Base-by-base conservation (phyloP, 2,888 invertebrate species). In the Dorcus hopei region DNA sequence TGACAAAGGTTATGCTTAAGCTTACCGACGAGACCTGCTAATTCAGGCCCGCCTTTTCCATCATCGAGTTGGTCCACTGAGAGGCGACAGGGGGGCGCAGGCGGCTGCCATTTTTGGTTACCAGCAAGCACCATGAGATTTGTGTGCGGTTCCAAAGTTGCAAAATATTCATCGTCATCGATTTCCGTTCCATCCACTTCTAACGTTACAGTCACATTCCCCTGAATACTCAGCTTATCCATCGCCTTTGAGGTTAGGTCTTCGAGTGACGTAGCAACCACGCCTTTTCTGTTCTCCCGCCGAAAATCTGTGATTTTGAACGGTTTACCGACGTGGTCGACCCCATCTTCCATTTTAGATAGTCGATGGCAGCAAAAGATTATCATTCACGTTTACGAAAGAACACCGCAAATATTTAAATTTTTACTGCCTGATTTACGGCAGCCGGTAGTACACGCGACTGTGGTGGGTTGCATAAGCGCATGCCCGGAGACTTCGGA, bases 121-220 rank as follows among this genome's bases (percentile, higher is more conserved):
- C 87, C 87, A 64, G 86, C 85, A 52, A 94, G 82, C 51, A 93
- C 86, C 89, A 94, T 93, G 62, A 93, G 82, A 71, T 87, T 88
- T 14, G 94, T 93, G 72, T 96, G 93, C 64, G 88, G 88, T 70
- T 95, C 94, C 63, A 96, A 81, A 2, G 95, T 95, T 49, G 89
- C 90, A 77, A 96, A 96, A 79, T 95, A 96, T 75, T 95, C 95
- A 76, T 96, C 95, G 73, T 96, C 95, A 70, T 96, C 95, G 51
- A 96, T 91, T 82, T 96, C 95, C 0, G 96, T 96, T 38, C 96
- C 96, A 80, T 96, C 96, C 50, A 87, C 88, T 76, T 96, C 96
- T 67, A 96, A 80, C 41, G 94, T 95, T 58, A 95, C 89, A 54
- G 89, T 91, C 58, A 93, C 80, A 62, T 80, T 73, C 47, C 80